phyloP scores from a whole-genome alignment of 1,140 invertebrate species.

The Onthophagus taurus region DNA sequence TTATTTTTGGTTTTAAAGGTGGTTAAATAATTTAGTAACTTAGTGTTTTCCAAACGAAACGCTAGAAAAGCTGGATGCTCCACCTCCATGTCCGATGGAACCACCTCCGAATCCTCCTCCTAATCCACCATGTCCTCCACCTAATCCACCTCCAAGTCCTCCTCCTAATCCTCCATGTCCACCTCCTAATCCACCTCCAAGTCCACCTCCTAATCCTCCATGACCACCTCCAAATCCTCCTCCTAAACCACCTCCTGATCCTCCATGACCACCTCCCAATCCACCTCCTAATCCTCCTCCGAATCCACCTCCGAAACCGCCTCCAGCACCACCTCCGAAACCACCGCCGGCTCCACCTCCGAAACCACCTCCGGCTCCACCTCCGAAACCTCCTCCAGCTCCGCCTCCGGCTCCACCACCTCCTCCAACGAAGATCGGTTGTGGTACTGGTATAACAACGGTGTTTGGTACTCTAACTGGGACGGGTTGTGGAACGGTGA shows the following conservation, averaged over 20 bases:
- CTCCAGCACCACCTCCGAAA: too few species aligned
- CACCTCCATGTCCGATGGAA: background rate
- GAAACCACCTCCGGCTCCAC: constrained; percentile 11
- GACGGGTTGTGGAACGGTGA: constrained; percentile 24
- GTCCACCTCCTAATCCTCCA: too few species aligned
- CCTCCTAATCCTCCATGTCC: too few species aligned
- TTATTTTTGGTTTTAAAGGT: background rate
- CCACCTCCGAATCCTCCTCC: background rate
- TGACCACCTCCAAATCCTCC: constrained; percentile 8
- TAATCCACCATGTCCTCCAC: background rate
- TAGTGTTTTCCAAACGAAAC: background rate
- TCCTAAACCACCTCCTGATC: constrained; percentile 11
- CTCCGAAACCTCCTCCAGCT: constrained; percentile 14
- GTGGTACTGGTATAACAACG: constrained; percentile 32
- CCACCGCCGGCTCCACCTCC: constrained; percentile 16
- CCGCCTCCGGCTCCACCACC: constrained; percentile 22
- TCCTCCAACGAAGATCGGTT: constrained; percentile 30
- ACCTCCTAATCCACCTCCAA: too few species aligned
- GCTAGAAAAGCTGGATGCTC: constrained; percentile 1
- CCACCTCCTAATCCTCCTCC: constrained; percentile 16
- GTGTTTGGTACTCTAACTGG: constrained; percentile 27
- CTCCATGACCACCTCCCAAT: constrained; percentile 16
- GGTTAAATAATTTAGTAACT: background rate
- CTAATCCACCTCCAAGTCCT: constrained; percentile 1
- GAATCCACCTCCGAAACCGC: constrained; percentile 8